phyloP scores from a whole-genome alignment of 2,113 vertebrate species.

The Hydrochoerus hydrochaeris region DNA sequence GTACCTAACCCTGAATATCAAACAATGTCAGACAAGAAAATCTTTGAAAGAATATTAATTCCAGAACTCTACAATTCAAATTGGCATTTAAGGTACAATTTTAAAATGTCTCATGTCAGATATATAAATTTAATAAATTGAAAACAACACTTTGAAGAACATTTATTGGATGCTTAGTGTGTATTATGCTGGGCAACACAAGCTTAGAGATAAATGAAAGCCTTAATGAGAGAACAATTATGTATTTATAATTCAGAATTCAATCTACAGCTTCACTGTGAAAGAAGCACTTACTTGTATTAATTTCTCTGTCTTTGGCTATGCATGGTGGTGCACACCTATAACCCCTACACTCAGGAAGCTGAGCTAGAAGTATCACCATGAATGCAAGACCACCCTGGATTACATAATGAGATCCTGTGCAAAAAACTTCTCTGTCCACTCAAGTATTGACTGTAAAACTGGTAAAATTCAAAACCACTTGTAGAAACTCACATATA shows the following conservation, averaged over 20 bases:
- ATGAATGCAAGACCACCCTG: neutral
- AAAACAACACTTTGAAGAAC: neutral
- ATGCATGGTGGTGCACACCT: neutral
- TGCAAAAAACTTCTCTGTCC: neutral
- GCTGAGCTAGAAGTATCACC: neutral
- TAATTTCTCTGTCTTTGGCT: neutral
- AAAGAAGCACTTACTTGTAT: conserved; percentile 53
- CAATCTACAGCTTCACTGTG: neutral
- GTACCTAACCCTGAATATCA: conserved; percentile 12
- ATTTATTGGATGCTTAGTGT: conserved; percentile 4
- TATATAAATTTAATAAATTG: conserved; percentile 1
- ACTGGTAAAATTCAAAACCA: conserved; percentile 17
- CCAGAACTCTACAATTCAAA: conserved; percentile 4
- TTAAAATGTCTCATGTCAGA: conserved; percentile 20
- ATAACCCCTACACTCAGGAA: neutral
- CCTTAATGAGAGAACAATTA: conserved; percentile 31
- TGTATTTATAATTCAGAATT: conserved; percentile 34
- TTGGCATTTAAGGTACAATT: neutral
- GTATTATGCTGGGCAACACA: neutral
- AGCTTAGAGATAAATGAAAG: neutral
- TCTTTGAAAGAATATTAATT: conserved; percentile 39
- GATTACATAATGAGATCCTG: neutral
- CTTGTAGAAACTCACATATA: conserved; percentile 45
- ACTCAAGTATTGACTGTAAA: conserved; percentile 40
- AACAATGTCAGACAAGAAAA: conserved; percentile 45